A percentile compares a stretch with the other conserved stretches of the same genome.
Evolutionary conservation across 2,888 invertebrate species (phyloP).

Genomic region (Drosophila buzzatii): DNA sequence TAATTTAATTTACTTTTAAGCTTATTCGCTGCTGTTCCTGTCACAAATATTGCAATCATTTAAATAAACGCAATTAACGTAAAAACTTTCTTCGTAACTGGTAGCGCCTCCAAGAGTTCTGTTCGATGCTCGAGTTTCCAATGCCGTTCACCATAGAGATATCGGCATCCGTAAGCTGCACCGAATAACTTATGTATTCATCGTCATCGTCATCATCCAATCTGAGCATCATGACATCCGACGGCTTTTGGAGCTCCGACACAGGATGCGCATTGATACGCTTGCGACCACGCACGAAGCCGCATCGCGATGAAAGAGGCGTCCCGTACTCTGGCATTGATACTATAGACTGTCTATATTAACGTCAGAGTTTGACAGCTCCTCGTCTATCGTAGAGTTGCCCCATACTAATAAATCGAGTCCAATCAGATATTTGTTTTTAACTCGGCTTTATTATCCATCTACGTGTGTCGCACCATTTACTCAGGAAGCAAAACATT

Average conservation of each 20-base stretch:
- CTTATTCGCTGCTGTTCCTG: constrained; percentile 58
- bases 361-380: constrained; percentile 13
- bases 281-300: constrained; percentile 32
- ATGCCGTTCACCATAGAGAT: no score
- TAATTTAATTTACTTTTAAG: constrained; percentile 44
- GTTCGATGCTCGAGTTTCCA: not conserved
- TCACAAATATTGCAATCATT: constrained; percentile 47
- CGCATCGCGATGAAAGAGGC: constrained; percentile 33
- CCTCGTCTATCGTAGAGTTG: not conserved
- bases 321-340: not conserved
- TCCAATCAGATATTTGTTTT: no score
- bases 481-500: constrained; percentile 11
- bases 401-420: not conserved
- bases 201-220: constrained; percentile 1
- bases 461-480: constrained; percentile 7
- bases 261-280: constrained; percentile 38
- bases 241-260: not conserved
- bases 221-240: not conserved
- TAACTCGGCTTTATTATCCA: not conserved
- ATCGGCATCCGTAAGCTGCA: not conserved
- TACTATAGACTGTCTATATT: constrained; percentile 25
- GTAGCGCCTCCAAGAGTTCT: not conserved
- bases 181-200: not conserved
- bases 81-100: not conserved
- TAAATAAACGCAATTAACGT: constrained; percentile 42